These are phyloP conservation scores for Theristus sp. DNA, from an alignment of 2,888 invertebrate species.

Conservation along the genomic window DNA sequence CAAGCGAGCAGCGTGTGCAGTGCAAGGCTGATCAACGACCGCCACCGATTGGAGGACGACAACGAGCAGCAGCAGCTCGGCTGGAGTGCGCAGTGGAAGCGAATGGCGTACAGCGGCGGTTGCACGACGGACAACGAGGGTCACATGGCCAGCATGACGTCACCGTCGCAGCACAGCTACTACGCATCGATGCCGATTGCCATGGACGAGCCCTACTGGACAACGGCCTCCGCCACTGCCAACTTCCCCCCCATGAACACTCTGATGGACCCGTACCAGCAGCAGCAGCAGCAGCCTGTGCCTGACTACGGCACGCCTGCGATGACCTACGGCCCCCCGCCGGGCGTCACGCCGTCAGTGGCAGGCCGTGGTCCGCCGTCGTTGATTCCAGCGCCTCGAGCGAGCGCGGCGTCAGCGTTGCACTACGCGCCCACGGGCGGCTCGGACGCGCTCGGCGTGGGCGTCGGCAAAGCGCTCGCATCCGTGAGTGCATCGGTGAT, in stretches of 20 bases:
- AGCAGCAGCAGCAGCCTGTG: background rate
- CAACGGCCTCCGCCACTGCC: background rate
- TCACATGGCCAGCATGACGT: too few relatives aligned
- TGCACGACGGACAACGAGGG: background rate
- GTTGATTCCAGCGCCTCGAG: background rate
- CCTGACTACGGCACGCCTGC: background rate
- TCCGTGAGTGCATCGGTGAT: background rate
- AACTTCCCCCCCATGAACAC: background rate
- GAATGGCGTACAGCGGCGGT: background rate
- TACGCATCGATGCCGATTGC: too few relatives aligned
- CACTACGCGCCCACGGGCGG: background rate
- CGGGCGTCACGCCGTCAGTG: background rate
- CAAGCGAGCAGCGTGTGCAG: too few relatives aligned
- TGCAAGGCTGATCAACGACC: too few relatives aligned
- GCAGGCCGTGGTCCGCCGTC: background rate
- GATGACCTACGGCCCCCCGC: background rate
- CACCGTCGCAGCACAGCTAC: too few relatives aligned
- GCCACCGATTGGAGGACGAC: too few relatives aligned
- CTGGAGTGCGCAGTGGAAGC: background rate
- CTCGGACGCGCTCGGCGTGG: background rate
- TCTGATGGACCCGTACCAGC: background rate
- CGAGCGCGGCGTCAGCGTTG: background rate
- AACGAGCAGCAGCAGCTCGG: background rate
- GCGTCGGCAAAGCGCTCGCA: constrained; percentile 2
- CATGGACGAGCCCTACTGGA: background rate